A percentile compares a stretch with the other conserved stretches of the same genome.
phyloP scores from a whole-genome alignment of 2,797 vertebrate genomes.

The Florisuga fusca region DNA sequence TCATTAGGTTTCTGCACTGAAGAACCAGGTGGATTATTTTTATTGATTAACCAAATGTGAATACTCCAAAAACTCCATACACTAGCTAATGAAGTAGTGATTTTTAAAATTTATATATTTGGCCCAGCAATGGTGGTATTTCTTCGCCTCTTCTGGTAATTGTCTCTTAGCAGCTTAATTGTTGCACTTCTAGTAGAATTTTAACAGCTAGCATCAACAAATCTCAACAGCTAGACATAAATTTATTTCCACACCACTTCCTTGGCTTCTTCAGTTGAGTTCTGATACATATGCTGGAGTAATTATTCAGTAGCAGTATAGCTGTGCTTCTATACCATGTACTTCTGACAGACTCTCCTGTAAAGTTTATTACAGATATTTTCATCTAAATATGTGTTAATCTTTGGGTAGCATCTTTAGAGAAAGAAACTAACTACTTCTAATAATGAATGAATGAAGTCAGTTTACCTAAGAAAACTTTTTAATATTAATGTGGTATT shows the following conservation, averaged over 20 bases:
- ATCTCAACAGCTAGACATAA: background rate
- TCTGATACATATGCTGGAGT: background rate
- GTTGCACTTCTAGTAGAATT: background rate
- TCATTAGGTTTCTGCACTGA: fast-evolving
- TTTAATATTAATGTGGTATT: background rate
- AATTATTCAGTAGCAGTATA: background rate
- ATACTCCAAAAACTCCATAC: background rate
- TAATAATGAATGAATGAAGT: background rate
- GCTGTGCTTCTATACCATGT: background rate
- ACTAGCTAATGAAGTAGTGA: background rate
- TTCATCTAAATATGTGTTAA: background rate
- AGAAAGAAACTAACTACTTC: background rate
- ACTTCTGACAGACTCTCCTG: background rate
- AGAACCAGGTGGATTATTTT: background rate
- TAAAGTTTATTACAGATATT: background rate
- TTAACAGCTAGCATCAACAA: background rate
- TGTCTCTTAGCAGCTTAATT: background rate
- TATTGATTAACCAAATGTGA: background rate
- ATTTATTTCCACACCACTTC: background rate
- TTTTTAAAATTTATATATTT: background rate
- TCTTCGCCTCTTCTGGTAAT: background rate
- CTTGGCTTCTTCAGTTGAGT: background rate
- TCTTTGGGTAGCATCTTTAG: background rate
- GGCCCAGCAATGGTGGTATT: background rate
- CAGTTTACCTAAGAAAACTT: conserved; percentile 2